Conservation (phyloP, 2,888 invertebrate genomes). For the Epinotia brunnichana region DNA sequence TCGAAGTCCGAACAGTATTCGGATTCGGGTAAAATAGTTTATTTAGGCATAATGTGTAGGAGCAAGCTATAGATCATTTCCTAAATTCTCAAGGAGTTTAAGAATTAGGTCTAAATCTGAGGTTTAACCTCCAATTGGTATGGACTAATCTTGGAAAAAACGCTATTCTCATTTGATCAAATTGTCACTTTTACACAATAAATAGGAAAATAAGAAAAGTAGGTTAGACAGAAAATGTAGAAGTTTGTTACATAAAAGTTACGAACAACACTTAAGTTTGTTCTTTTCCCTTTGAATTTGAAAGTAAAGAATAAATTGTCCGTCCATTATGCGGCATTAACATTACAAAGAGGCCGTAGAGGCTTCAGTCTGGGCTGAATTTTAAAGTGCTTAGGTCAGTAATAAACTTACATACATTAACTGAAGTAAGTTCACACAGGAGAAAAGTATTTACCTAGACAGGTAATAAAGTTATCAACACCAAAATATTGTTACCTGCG, state of each 20-base stretch:
- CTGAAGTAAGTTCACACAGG: background rate
- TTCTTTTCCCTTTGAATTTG: conserved; percentile 27
- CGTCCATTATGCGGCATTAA: conserved; percentile 24
- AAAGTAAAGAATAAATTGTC: conserved; percentile 26
- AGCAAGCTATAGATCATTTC: too few species aligned
- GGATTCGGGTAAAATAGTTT: too few species aligned
- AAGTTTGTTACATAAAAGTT: conserved; percentile 10
- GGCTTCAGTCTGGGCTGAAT: conserved; percentile 12
- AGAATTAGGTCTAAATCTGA: background rate
- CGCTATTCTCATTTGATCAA: background rate
- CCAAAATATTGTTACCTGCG: background rate
- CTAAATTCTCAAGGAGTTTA: background rate
- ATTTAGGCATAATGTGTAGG: too few species aligned
- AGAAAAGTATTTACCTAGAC: background rate
- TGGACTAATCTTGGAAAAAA: background rate
- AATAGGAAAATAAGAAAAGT: background rate
- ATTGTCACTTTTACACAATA: background rate
- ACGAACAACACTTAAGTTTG: conserved; percentile 12
- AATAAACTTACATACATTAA: background rate
- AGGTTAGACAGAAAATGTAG: conserved; percentile 5
- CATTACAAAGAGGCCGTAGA: conserved; percentile 26
- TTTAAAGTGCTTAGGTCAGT: conserved; percentile 7
- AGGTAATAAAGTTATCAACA: background rate
- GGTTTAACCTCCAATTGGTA: background rate
- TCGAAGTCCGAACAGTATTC: too few species aligned